Evolutionary conservation across 2,888 invertebrate genomes (phyloP).

Genomic region (Plebejus melissa): DNA sequence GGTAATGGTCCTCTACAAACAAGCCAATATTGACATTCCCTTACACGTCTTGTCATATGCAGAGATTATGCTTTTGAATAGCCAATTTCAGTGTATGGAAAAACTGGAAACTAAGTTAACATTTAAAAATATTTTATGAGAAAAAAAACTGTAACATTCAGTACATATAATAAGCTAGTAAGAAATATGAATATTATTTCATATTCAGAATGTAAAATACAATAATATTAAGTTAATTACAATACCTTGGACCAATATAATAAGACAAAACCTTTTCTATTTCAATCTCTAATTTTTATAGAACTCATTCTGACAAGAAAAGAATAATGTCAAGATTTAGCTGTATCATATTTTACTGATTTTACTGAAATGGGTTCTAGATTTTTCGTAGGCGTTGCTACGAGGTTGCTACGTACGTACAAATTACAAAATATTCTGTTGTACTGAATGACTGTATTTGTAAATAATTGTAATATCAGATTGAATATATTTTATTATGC

Average conservation of each 20-base stretch:
- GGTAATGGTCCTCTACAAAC: conserved; percentile 5
- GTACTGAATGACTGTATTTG: not conserved
- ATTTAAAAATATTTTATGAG: not conserved
- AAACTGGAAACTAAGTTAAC: not conserved
- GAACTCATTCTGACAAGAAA: not conserved
- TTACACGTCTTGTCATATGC: conserved; percentile 5
- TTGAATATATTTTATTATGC: not conserved
- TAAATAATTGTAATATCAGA: not conserved
- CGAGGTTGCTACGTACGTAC: not conserved
- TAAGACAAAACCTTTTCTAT: no score
- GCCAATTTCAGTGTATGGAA: not conserved
- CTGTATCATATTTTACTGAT: no score
- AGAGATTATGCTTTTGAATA: conserved; percentile 1
- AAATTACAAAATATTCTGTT: not conserved
- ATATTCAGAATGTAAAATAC: no score
- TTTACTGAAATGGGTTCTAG: not conserved
- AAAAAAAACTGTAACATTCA: no score
- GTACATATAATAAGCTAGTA: no score
- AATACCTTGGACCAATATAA: no score
- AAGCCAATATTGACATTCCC: not conserved
- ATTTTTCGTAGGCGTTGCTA: not conserved
- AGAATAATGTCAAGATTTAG: not conserved
- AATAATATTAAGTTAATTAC: no score
- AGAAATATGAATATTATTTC: no score
- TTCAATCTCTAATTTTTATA: no score